Evolutionary conservation across 2,113 vertebrate genomes (phyloP), one percentile per base, ranked within the genome.

Genomic region (Osmerus eperlanus): DNA sequence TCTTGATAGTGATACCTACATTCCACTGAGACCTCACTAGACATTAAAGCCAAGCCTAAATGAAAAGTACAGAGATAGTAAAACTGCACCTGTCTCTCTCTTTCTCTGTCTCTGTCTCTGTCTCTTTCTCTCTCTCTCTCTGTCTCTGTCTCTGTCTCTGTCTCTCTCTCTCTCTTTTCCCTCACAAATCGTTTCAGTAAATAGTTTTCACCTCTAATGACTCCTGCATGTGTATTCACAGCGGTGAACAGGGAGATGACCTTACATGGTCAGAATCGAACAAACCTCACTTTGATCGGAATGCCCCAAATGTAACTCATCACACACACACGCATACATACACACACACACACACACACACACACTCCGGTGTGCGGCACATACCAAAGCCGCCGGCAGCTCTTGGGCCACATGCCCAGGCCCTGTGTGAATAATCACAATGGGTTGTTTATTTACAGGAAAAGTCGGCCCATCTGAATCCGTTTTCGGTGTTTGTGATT

Each of bases 371-470:
- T 14, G 11, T 14, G 8, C 59, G 25, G 59, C 59, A 61, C 15
- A 5, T 23, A n/a, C 4, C 21, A 25, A 21, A 12, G 16, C 14
- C 25, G 9, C 59, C 25, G 3, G 21, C 59, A 61, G 59, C 21
- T 14, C 21, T 13, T 25, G 21, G 23, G 59, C 21, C 14, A 9
- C 23, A 15, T 25, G 21, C 9, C 59, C 59, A 61, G 59, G 11
- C 23, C 18, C 59, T 61, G 23, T 21, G 59, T 25, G 23, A 25
- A 25, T 19, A 61, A 28, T 61, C 25, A 61, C 23, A 61, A 25
- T 61, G 66, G 52, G 41, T 15, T 55, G 51, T n/a, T 68, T 55
- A 55, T 68, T 55, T 55, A 23, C 66, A 16, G 23, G 52, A 68
- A 68, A 25, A 23, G 6, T 54, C 53, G 6, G 15, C n/a, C 5